A percentile compares a stretch with the other conserved stretches of the same genome.
phyloP scores from a whole-genome alignment of 2,113 vertebrate genomes.

The Trachemys scripta region DNA sequence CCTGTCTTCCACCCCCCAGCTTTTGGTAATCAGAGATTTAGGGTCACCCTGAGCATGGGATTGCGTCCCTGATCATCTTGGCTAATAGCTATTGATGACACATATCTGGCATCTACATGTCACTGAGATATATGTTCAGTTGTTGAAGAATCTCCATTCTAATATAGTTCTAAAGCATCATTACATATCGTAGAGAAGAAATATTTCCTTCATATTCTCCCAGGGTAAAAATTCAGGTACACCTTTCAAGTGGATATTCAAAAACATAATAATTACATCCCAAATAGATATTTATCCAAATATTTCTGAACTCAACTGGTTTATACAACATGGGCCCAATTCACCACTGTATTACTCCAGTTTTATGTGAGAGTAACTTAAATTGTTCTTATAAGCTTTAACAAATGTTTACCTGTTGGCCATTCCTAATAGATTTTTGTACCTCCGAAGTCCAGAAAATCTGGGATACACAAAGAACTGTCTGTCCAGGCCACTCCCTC shows the following conservation, averaged over 20 bases:
- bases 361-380: not conserved
- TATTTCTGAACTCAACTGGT: not conserved
- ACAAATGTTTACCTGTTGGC: conserved; percentile 77
- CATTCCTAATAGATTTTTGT: conserved; percentile 82
- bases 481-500: conserved; percentile 90
- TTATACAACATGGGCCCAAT: not conserved
- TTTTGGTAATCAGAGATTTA: not conserved
- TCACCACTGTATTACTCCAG: not conserved
- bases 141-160: not conserved
- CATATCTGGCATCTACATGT: not conserved
- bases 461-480: conserved; percentile 92
- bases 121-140: not conserved
- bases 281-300: not conserved
- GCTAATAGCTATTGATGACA: not conserved
- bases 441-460: conserved; percentile 90
- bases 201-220: not conserved
- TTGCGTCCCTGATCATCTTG: not conserved
- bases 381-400: not conserved
- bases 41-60: not conserved
- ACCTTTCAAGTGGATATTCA: not conserved
- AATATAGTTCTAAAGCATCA: not conserved
- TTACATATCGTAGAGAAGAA: not conserved
- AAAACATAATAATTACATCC: not conserved
- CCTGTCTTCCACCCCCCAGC: not conserved
- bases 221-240: not conserved